A percentile compares a stretch with the other conserved stretches of the same genome.
phyloP scores from a whole-genome alignment of 2,888 invertebrate genomes.

The Gasteruption jaculator region DNA sequence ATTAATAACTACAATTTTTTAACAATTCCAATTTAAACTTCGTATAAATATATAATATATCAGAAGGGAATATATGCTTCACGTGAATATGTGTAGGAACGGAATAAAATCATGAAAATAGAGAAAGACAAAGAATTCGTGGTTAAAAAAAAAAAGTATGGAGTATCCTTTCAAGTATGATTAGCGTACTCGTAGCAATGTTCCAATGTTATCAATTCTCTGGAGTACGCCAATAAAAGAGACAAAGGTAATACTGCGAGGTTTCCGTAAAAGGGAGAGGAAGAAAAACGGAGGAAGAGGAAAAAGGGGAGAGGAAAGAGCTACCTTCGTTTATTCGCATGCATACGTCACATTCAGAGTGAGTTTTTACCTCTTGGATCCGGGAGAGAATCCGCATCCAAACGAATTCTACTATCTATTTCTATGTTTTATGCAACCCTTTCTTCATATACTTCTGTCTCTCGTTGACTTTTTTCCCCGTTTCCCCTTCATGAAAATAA shows the following conservation, averaged over 20 bases:
- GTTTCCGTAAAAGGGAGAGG: too few species aligned
- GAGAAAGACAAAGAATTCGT: slow-evolving; percentile 35
- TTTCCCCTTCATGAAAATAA: too few species aligned
- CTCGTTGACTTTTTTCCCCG: too few species aligned
- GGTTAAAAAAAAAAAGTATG: too few species aligned
- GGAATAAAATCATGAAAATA: slow-evolving; percentile 27
- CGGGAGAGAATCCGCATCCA: slow-evolving; percentile 24
- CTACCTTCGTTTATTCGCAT: slow-evolving; percentile 15
- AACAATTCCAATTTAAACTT: too few species aligned
- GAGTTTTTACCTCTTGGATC: slow-evolving; percentile 31
- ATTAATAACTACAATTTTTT: too few species aligned
- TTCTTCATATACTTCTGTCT: too few species aligned
- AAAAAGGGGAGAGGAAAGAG: too few species aligned
- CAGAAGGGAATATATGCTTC: too few species aligned
- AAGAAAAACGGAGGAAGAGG: slow-evolving; percentile 1
- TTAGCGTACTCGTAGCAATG: slow-evolving; percentile 34
- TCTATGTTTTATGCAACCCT: slow-evolving; percentile 43
- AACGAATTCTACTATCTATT: slow-evolving; percentile 35
- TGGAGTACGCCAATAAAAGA: slow-evolving; percentile 42
- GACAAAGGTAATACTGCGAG: slow-evolving; percentile 30
- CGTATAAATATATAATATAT: too few species aligned
- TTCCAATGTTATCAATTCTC: slow-evolving; percentile 41
- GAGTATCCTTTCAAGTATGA: slow-evolving; percentile 36
- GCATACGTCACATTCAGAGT: slow-evolving; percentile 26
- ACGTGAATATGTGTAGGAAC: too few species aligned